Conservation (phyloP, 2,797 vertebrate genomes). For the Anabas testudineus region DNA sequence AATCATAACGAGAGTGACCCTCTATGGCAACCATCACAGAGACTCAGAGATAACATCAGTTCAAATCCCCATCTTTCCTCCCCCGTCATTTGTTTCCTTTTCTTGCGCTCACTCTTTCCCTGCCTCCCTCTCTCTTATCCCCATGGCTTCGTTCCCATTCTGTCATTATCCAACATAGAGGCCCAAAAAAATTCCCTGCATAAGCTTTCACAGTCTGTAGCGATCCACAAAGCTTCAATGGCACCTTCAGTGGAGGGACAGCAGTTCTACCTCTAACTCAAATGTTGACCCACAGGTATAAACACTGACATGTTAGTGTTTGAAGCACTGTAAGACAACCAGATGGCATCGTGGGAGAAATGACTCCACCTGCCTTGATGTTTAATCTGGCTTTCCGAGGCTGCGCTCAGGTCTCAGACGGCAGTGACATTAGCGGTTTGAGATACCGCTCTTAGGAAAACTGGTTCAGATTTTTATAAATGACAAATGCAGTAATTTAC, state of each 20-base stretch:
- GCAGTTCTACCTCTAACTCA: constrained; percentile 50
- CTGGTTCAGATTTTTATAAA: background rate
- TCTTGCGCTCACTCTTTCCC: constrained; percentile 36
- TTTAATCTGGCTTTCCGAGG: constrained; percentile 55
- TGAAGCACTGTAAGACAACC: constrained; percentile 72
- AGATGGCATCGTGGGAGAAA: constrained; percentile 67
- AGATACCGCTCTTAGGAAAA: constrained; percentile 29
- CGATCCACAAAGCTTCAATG: constrained; percentile 50
- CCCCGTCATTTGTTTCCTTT: constrained; percentile 51
- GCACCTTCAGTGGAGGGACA: constrained; percentile 28
- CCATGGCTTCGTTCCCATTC: constrained; percentile 78
- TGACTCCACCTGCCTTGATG: constrained; percentile 56
- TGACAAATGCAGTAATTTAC: constrained; percentile 6
- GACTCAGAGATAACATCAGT: constrained; percentile 72
- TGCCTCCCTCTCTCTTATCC: constrained; percentile 60
- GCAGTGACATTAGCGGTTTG: constrained; percentile 25
- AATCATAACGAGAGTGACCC: constrained; percentile 66
- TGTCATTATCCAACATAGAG: constrained; percentile 77
- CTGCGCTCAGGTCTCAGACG: constrained; percentile 36
- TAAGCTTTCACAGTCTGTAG: constrained; percentile 73
- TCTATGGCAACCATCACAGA: constrained; percentile 66
- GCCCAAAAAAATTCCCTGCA: constrained; percentile 62
- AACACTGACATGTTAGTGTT: constrained; percentile 69
- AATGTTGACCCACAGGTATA: constrained; percentile 72
- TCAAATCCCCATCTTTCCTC: constrained; percentile 56